Evolutionary conservation across 92 coral and sea anemone genomes (phyloP), one percentile per base, ranked within the genome.

Genomic region (Epizoanthus stellaris): DNA sequence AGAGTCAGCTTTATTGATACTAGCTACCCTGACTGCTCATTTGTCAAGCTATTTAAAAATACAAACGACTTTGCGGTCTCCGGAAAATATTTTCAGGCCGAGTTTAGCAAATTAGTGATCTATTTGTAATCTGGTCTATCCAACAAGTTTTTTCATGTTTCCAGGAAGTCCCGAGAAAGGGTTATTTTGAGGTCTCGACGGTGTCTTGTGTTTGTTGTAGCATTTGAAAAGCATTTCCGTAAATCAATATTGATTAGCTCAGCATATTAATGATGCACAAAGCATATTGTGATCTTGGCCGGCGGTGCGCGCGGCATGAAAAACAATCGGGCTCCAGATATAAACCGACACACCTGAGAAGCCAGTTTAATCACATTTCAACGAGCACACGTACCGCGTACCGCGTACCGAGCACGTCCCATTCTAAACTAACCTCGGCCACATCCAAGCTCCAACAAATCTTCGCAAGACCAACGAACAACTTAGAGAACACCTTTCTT

Each of bases 221-320:
- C 83, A 19, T 63, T 79, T 79, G 83, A 64, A 79, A 68, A 79
- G 66, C 71, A 79, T 23, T 63, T 43, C 62, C 17, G 83, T 47
- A 47, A 62, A 43, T 79, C 73, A 79, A 79, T 79, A 79, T 79
- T 79, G 83, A 79, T 79, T 40, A 42, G 83, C 38, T 62, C 66
- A 20, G 83, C 56, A 63, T 79, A n/a, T n/a, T n/a, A 63, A 63
- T 43, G 61, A 63, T 70, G 53, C 83, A 79, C 83, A 79, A 79
- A 79, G 54, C 64, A 79, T 79, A 79, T 64, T 63, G 67, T 64
- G 83, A 79, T 79, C 53, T 39, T 20, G 49, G 62, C 53, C 5
- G 56, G 66, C 42, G 67, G 17, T 75, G 25, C 45, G 63, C 68
- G 67, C 56, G 66, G 72, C 72, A 63, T 21, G 38, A 45, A 38